Evolutionary conservation across 2,797 vertebrate genomes (phyloP).

Genomic region (Morus bassanus): DNA sequence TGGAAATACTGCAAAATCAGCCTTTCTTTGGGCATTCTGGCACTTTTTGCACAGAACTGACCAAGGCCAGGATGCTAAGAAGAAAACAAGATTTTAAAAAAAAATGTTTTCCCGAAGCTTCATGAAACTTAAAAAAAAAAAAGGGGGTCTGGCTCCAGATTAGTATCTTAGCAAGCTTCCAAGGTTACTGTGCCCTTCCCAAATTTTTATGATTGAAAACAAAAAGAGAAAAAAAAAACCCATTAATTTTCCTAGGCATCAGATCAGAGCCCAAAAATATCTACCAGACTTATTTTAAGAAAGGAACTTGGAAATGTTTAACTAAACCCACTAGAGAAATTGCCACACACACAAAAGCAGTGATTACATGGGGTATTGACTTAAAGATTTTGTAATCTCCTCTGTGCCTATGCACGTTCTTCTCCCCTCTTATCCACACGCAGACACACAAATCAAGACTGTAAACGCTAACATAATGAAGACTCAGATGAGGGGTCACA

Average conservation of each 20-base stretch:
- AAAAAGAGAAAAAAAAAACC: neutral
- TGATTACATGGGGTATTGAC: neutral
- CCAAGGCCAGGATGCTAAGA: neutral
- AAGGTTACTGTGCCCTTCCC: neutral
- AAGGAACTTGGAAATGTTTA: slow-evolving; percentile 7
- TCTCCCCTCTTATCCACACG: neutral
- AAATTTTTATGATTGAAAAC: neutral
- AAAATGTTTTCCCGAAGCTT: neutral
- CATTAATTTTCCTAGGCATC: neutral
- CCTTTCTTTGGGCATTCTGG: neutral
- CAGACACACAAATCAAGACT: neutral
- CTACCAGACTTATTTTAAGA: neutral
- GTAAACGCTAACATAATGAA: accelerated
- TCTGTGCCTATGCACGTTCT: neutral
- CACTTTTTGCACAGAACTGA: neutral
- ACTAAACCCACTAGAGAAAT: neutral
- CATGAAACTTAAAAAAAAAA: neutral
- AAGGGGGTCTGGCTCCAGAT: neutral
- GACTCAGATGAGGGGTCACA: neutral
- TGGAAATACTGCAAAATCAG: neutral
- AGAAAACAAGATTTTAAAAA: neutral
- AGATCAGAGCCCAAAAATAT: neutral
- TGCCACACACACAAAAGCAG: neutral
- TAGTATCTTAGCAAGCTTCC: neutral
- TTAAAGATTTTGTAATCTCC: neutral